Evolutionary conservation across 2,797 vertebrate genomes (phyloP).

Genomic region (Bovichtus diacanthus): DNA sequence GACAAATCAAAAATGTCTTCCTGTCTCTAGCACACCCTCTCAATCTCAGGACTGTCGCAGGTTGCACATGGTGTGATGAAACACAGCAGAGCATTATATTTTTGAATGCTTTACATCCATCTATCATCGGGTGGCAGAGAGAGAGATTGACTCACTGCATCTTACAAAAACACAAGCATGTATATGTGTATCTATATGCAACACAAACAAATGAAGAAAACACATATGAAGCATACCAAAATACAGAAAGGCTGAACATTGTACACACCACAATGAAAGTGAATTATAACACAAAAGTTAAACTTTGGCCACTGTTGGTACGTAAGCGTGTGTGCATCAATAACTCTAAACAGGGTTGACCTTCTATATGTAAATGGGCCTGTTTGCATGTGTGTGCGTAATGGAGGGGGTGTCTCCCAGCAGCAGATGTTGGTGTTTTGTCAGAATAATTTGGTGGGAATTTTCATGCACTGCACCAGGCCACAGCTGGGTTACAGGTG

Average conservation of each 20-base stretch:
- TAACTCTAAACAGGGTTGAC: constrained; percentile 5
- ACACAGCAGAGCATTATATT: constrained; percentile 10
- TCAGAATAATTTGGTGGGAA: constrained; percentile 84
- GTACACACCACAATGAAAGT: neutral
- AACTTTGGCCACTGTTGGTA: neutral
- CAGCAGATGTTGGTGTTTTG: constrained; percentile 81
- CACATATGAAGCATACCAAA: neutral
- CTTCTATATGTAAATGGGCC: constrained; percentile 42
- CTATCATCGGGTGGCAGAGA: neutral
- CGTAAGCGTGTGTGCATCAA: neutral
- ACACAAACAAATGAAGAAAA: neutral
- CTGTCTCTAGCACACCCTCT: constrained; percentile 21
- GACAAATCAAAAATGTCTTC: constrained; percentile 62
- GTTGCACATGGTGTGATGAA: constrained; percentile 15
- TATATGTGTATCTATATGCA: too few species aligned
- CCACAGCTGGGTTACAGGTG: constrained; percentile 86
- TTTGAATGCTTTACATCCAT: neutral
- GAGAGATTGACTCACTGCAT: neutral
- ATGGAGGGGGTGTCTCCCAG: constrained; percentile 42
- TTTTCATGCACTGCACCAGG: constrained; percentile 79
- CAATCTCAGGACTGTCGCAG: constrained; percentile 9
- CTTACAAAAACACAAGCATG: neutral
- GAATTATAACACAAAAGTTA: neutral
- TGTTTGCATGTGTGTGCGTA: constrained; percentile 49
- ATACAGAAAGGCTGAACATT: neutral